Conservation (phyloP, 2,888 invertebrate species). For the Clepsis dumicolana region DNA sequence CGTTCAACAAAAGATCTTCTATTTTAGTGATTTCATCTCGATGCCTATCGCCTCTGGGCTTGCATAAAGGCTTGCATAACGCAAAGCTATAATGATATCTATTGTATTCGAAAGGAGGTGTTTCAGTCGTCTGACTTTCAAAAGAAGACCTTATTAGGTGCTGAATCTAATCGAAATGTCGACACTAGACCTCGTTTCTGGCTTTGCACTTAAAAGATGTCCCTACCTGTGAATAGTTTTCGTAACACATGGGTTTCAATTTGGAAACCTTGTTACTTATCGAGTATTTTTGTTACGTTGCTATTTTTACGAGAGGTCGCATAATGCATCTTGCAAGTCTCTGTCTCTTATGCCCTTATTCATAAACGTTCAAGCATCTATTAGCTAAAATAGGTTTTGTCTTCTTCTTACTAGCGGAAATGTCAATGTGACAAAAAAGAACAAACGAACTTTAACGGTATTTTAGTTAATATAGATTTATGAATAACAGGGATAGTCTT, state of each 20-base stretch:
- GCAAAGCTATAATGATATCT: constrained; percentile 18
- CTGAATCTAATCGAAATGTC: constrained; percentile 5
- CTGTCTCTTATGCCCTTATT: too few species aligned
- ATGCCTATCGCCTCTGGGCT: constrained; percentile 29
- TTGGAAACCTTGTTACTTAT: too few species aligned
- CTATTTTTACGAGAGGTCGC: too few species aligned
- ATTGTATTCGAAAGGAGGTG: constrained; percentile 13
- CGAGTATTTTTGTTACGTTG: too few species aligned
- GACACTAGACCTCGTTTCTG: constrained; percentile 5
- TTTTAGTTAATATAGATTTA: too few species aligned
- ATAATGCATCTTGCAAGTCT: too few species aligned
- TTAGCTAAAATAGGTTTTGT: too few species aligned
- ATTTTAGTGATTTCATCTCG: constrained; percentile 26
- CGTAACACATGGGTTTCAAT: background rate
- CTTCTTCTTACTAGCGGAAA: too few species aligned
- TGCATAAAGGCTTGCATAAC: constrained; percentile 37
- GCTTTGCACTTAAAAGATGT: background rate
- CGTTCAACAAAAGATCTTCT: constrained; percentile 27
- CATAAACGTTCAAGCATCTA: too few species aligned
- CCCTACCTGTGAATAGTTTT: background rate
- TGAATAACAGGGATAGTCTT: too few species aligned
- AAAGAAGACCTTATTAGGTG: constrained; percentile 1
- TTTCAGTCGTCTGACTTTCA: constrained; percentile 25
- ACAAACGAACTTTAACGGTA: too few species aligned
- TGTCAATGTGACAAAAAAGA: too few species aligned